Conservation (phyloP, 2,797 vertebrate genomes). For the Sebastes hopkinsi region DNA sequence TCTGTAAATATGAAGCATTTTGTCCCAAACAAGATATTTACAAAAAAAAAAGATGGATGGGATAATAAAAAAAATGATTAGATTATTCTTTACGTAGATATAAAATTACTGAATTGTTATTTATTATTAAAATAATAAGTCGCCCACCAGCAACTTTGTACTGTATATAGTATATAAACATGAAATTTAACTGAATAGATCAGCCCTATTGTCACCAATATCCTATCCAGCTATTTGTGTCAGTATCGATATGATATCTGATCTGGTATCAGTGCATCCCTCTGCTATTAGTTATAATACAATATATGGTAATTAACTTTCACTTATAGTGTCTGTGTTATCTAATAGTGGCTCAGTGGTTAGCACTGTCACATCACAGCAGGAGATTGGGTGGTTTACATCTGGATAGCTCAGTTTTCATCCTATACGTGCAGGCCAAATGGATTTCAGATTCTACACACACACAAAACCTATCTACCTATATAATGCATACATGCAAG, state of each 20-base stretch:
- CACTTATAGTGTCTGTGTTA: not conserved
- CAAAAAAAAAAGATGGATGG: not conserved
- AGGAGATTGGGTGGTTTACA: not conserved
- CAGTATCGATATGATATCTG: too few relatives aligned
- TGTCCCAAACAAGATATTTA: not conserved
- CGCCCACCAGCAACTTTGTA: too few relatives aligned
- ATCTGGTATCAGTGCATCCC: too few relatives aligned
- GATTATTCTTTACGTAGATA: not conserved
- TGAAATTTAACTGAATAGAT: too few relatives aligned
- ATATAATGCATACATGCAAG: not conserved
- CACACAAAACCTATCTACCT: slow-evolving; percentile 2
- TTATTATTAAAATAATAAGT: too few relatives aligned
- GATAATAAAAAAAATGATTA: not conserved
- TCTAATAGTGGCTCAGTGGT: not conserved
- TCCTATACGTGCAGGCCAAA: not conserved
- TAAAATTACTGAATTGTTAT: too few relatives aligned
- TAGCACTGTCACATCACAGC: not conserved
- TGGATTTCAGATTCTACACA: not conserved
- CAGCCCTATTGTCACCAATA: too few relatives aligned
- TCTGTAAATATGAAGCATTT: not conserved
- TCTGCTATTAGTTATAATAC: not conserved
- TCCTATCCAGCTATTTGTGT: too few relatives aligned
- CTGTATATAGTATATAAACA: too few relatives aligned
- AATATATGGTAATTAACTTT: not conserved
- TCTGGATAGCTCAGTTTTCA: not conserved